Conservation (phyloP, 2,113 vertebrate species). For the Phrynosoma platyrhinos region DNA sequence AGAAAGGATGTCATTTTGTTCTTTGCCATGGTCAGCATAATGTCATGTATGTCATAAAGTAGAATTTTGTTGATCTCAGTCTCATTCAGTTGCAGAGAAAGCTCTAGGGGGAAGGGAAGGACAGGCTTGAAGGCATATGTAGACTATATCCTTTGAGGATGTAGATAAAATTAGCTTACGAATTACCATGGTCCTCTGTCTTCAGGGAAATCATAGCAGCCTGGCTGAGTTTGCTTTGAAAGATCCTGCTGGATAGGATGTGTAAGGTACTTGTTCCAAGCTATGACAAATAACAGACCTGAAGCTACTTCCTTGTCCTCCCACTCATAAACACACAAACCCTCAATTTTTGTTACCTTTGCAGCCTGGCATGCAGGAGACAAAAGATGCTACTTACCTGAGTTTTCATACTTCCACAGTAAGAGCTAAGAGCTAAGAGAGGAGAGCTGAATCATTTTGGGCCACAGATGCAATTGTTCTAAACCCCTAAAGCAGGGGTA, state of each 20-base stretch:
- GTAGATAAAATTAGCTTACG: background rate
- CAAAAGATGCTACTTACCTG: conserved; percentile 23
- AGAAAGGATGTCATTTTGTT: background rate
- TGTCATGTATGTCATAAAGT: background rate
- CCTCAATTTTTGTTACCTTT: conserved; percentile 29
- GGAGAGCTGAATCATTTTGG: rapidly evolving
- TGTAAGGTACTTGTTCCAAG: conserved; percentile 61
- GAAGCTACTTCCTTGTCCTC: conserved; percentile 71
- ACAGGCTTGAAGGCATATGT: rapidly evolving
- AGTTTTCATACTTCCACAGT: background rate
- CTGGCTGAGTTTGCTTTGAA: conserved; percentile 54
- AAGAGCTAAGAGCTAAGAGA: background rate
- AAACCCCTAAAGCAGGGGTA: background rate
- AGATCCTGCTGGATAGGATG: conserved; percentile 63
- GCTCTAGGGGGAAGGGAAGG: background rate
- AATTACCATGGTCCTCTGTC: conserved; percentile 39
- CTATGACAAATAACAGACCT: conserved; percentile 68
- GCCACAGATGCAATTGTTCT: background rate
- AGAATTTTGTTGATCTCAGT: background rate
- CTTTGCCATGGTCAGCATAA: background rate
- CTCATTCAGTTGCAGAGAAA: background rate
- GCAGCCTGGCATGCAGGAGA: rapidly evolving
- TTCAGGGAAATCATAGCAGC: conserved; percentile 49
- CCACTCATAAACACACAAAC: conserved; percentile 35
- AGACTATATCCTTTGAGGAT: background rate